Conservation (phyloP, 2,113 vertebrate genomes). For the Otus sunia region DNA sequence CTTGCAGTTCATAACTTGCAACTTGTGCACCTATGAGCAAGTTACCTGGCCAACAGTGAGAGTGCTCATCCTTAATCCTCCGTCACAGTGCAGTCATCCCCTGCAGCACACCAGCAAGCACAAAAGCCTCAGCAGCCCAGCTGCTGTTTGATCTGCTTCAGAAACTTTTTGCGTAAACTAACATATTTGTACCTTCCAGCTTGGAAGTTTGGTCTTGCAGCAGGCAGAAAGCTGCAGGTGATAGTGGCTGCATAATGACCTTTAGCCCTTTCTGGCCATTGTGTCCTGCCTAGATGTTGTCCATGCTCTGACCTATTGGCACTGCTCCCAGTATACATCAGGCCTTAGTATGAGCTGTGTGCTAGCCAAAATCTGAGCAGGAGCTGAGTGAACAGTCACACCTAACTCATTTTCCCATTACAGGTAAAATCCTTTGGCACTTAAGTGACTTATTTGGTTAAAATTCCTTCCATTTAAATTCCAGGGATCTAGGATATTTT, state of each 20-base stretch:
- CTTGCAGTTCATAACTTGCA: not conserved
- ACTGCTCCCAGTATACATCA: not conserved
- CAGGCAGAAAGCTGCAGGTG: not conserved
- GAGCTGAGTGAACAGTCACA: not conserved
- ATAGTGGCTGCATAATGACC: not conserved
- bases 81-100: not conserved
- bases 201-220: not conserved
- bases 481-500: not conserved
- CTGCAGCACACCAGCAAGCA: not conserved
- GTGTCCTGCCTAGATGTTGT: fast-evolving
- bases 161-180: not conserved
- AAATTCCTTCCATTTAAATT: not conserved
- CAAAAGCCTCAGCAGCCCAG: not conserved
- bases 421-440: not conserved
- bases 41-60: fast-evolving
- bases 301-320: not conserved
- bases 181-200: not conserved
- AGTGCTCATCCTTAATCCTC: not conserved
- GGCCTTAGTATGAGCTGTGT: not conserved
- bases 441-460: not conserved
- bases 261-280: not conserved
- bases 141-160: not conserved
- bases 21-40: not conserved
- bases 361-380: not conserved
- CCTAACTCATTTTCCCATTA: not conserved